Base-by-base conservation (phyloP, 2,888 invertebrate species). In the Thymelicus acteon region DNA sequence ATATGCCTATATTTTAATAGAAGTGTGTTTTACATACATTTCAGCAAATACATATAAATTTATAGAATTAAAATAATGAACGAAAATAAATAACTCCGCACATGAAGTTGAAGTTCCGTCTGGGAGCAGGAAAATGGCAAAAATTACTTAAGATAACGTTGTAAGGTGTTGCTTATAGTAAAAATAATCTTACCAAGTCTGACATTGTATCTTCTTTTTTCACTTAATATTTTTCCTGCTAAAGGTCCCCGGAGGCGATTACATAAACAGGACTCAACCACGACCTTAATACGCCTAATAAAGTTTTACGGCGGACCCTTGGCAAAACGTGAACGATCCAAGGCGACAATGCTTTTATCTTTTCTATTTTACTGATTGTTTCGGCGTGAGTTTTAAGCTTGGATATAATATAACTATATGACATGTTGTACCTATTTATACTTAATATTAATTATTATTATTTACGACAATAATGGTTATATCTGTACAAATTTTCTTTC, bases 181-280 rank as follows among this genome's bases (percentile, higher is more conserved):
- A 87, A 87, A 86, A 90, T 86, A 87, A 88, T 87, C 88, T 86
- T 86, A 85, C 84, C 86, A 81, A 83, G 86, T 86, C 86, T 85
- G 87, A 89, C 89, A 85, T 86, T 87, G 87, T 88, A 87, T 90
- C 86, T 89, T 87, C 87, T 88, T 89, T 91, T 91, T 92, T 91
- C 92, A 93, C 91, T 92, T 91, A 92, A 92, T 93, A 92, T 93
- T 92, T 92, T 91, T 88, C 87, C 85, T 87, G 87, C 80, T 89
- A 90, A 90, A 92, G 92, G 91, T 92, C 90, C 88, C 92, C 84
- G 84, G 85, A 87, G 91, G 89, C 91, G 92, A 93, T 93, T 93
- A 93, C 93, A 93, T 92, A 93, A 92, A 93, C 92, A 93, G 92
- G 92, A 92, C 92, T 91, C 92, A 92, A 92, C 92, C 91, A 89